Base-by-base conservation (phyloP, 2,797 vertebrate genomes). In the Macropus fuliginosus region DNA sequence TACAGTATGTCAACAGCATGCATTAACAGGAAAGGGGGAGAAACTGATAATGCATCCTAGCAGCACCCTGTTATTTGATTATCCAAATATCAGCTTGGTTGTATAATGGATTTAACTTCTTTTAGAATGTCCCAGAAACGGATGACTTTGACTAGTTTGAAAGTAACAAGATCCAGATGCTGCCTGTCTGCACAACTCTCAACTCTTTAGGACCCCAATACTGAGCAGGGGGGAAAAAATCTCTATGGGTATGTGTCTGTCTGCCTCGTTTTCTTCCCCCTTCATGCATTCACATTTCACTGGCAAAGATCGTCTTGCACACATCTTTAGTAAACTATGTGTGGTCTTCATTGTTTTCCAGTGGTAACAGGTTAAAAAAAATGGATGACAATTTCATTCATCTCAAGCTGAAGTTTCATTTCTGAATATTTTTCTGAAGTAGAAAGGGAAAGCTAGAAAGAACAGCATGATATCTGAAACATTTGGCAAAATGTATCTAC, bases 111-210 rank as follows among this genome's bases (percentile, higher is more conserved):
- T 96, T 96, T 98, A 98, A 98, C 96, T 97, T 97, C 98, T 98
- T 98, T 98, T 97, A 98, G 96, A 98, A 98, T 50, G 95, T 98
- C 98, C 98, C 98, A 98, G 98, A 98, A 98, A 97, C 98, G 98
- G 97, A 98, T 98, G 98, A 97, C 97, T 98, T 98, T 97, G 97
- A 97, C 97, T 98, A 96, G 97, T 96, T 98, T 97, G 96, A 98
- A 98, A 97, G 96, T 98, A 99, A 99, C 98, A 98, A 98, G 98
- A 98, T 98, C 98, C 98, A 99, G 98, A 99, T 99, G 98, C 96
- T 93, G 97, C 87, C 95, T 98, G 97, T 98, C 98, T 98, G 96
- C 92, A 93, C 94, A 95, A 57, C 95, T 96, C 97, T 98, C 74
- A 98, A 98, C 93, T 97, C 94, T 94, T 94, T 55, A 74, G 92